Evolutionary conservation across 2,113 vertebrate genomes (phyloP).

Genomic region (Leucosticte australis): DNA sequence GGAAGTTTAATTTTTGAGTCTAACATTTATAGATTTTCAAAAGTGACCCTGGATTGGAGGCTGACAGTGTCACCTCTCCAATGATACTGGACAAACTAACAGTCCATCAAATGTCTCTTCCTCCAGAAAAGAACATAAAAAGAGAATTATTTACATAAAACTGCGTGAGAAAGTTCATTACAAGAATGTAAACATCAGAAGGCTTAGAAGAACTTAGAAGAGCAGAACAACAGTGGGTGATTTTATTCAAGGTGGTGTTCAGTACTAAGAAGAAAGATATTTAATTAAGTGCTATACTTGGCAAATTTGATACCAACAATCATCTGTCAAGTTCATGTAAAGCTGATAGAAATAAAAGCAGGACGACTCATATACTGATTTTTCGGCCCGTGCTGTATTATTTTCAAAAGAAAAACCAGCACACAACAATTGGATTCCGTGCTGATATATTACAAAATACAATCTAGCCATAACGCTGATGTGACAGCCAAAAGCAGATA

Average conservation of each 20-base stretch:
- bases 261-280: neutral
- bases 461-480: neutral
- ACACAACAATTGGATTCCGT: neutral
- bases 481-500: slow-evolving; percentile 39
- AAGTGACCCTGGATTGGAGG: too few relatives aligned
- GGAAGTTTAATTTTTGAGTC: too few relatives aligned
- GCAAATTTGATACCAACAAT: neutral
- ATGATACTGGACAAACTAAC: too few relatives aligned
- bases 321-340: neutral
- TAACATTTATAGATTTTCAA: too few relatives aligned
- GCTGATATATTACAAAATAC: neutral
- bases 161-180: too few relatives aligned
- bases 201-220: too few relatives aligned
- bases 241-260: neutral
- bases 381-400: neutral
- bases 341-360: neutral
- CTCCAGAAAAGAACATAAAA: too few relatives aligned
- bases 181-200: too few relatives aligned
- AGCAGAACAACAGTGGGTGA: neutral
- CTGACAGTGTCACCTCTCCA: too few relatives aligned
- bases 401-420: neutral
- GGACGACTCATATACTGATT: neutral
- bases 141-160: too few relatives aligned
- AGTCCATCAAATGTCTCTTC: too few relatives aligned
- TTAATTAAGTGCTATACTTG: neutral